These are phyloP conservation scores for Tethya wilhelma DNA, from an alignment of 37 sponge, comb jelly and placozoan species.

Conservation along the genomic window DNA sequence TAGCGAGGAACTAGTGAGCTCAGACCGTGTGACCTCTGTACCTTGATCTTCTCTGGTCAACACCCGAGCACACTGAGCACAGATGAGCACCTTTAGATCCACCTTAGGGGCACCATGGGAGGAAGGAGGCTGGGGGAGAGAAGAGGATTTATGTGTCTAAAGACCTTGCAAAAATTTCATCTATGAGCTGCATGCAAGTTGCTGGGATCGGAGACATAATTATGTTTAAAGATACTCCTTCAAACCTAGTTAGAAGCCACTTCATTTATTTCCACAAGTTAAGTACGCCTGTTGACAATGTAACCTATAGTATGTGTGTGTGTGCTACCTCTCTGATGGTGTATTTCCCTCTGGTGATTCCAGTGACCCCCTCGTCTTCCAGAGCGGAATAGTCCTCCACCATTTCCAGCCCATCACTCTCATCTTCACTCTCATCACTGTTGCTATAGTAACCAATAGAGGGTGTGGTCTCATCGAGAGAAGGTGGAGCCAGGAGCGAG, in stretches of 20 bases:
- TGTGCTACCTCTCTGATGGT: conserved; percentile 13
- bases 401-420: conserved; percentile 12
- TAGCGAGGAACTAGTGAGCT: neutral
- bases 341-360: neutral
- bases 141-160: no score
- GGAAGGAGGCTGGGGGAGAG: neutral
- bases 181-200: no score
- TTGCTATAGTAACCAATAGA: conserved; percentile 38
- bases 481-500: no score
- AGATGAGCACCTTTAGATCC: conserved; percentile 29
- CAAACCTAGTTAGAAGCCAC: no score
- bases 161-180: no score
- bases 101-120: conserved; percentile 8
- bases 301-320: no score
- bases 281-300: no score
- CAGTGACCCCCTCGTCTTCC: conserved; percentile 55
- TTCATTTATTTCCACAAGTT: no score
- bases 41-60: neutral
- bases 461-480: neutral
- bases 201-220: no score
- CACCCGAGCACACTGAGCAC: conserved; percentile 53
- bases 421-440: neutral
- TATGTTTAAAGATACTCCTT: no score
- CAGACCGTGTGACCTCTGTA: neutral
- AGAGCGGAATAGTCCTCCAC: conserved; percentile 43